Base-by-base conservation (phyloP, 2,113 vertebrate genomes). In the Sinocyclocheilus anophthalmus region DNA sequence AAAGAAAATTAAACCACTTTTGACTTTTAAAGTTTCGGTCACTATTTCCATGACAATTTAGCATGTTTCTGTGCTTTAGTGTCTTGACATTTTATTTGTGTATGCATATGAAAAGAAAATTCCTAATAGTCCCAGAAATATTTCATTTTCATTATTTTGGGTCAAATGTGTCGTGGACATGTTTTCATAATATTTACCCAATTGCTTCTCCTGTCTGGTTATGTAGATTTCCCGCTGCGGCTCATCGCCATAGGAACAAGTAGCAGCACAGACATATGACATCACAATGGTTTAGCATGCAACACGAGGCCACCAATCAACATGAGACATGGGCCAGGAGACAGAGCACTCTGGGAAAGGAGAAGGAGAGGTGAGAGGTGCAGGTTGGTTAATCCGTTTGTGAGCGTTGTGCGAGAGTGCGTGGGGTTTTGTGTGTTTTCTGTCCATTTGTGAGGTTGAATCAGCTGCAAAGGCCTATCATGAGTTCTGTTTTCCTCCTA, bases 221-320 rank as follows among this genome's bases (percentile, higher is more conserved):
- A n/a, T 18, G 63, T 61, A 73, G 61, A 65, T 82, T 45, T 61
- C 73, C 30, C n/a, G 76, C 76, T 72, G 39, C 75, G 22, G 59
- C 33, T 18, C 81, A 84, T 87, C 67, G 81, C 37, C 55, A 81
- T 72, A 65, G 84, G 59, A 55, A 76, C 45, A 11, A 61, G 57
- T 55, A 84, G 78, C 50, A 77, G 70, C 57, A 65, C 50, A 67
- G 53, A 10, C 50, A 20, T 42, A 63, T 84, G 82, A 84, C 85
- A 84, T 86, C 72, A 83, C 82, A 85, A 85, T 89, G 85, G 63
- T 85, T 83, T 76, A 77, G 53, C 63, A 42, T 65, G 79, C n/a
- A 69, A 80, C 69, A 65, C 14, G 11, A 78, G 63, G 73, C 78
- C 73, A 85, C 83, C 86, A 85, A 83, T 85, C 86, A 85, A 57